Conservation (phyloP, 2,888 invertebrate species). For the Stenichneumon culpator region DNA sequence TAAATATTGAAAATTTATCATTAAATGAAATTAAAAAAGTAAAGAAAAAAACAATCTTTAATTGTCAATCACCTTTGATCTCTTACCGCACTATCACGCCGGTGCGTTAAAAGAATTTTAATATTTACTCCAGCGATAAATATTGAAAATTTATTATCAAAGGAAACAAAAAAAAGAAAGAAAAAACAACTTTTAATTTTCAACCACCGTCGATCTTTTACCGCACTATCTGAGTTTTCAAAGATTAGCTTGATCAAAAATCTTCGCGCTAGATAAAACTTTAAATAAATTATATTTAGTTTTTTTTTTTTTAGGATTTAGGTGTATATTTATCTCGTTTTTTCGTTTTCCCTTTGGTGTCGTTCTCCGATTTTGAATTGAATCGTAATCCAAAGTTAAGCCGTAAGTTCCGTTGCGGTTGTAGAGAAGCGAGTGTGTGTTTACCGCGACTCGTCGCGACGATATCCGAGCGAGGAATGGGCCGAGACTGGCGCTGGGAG, state of each 20-base stretch:
- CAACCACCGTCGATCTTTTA: no score
- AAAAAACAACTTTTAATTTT: no score
- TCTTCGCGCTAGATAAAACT: no score
- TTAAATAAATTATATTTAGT: no score
- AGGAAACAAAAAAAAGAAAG: not conserved
- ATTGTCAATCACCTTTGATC: no score
- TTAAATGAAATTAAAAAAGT: not conserved
- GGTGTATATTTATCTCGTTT: not conserved
- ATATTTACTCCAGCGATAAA: not conserved
- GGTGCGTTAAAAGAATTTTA: not conserved
- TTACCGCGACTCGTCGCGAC: slow-evolving; percentile 56
- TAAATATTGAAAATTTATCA: not conserved
- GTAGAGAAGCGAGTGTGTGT: slow-evolving; percentile 13
- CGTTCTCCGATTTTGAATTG: not conserved
- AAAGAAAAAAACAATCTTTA: not conserved
- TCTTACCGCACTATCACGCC: no score
- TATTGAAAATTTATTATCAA: not conserved
- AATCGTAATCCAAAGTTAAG: not conserved
- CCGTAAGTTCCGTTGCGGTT: not conserved
- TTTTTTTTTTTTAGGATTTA: not conserved
- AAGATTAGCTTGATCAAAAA: no score
- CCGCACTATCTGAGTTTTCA: no score
- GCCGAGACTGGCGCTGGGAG: slow-evolving; percentile 46
- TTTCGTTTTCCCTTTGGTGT: not conserved
- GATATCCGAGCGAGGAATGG: slow-evolving; percentile 67